Evolutionary conservation across 2,113 vertebrate species (phyloP).

Genomic region (Tyto alba): DNA sequence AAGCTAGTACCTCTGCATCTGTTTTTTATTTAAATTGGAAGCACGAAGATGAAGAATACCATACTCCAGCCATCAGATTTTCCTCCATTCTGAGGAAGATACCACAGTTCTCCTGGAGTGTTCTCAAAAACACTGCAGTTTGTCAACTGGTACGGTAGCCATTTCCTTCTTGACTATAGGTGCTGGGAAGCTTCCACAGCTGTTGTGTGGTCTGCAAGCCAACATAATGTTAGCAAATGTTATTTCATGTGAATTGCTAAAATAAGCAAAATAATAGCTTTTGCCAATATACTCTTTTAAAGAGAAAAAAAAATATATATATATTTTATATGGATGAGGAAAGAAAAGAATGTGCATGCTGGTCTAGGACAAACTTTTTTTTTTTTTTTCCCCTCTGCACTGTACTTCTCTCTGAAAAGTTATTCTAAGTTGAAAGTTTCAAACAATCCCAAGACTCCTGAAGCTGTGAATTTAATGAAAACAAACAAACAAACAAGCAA

Average conservation of each 20-base stretch:
- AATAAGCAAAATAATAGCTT: not conserved
- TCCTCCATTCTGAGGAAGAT: conserved; percentile 16
- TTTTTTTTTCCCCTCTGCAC: rapidly evolving
- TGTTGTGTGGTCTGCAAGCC: not conserved
- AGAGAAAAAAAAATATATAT: not conserved
- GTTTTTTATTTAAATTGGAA: conserved; percentile 48
- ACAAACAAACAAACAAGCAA: not conserved
- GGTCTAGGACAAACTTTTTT: not conserved
- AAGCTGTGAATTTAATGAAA: not conserved
- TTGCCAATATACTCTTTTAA: not conserved
- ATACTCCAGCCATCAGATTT: not conserved
- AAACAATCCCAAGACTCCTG: not conserved
- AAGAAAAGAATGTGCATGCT: not conserved
- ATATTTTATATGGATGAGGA: not conserved
- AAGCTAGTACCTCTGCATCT: conserved; percentile 6
- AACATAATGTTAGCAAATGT: not conserved
- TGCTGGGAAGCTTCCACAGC: not conserved
- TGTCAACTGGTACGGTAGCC: not conserved
- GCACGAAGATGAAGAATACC: not conserved
- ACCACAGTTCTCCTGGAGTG: not conserved
- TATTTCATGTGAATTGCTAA: not conserved
- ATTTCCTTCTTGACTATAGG: not conserved
- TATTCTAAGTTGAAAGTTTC: not conserved
- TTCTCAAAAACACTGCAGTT: not conserved
- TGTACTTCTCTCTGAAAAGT: not conserved